Conservation (phyloP, 2,888 invertebrate species). For the Eulithis prunata region DNA sequence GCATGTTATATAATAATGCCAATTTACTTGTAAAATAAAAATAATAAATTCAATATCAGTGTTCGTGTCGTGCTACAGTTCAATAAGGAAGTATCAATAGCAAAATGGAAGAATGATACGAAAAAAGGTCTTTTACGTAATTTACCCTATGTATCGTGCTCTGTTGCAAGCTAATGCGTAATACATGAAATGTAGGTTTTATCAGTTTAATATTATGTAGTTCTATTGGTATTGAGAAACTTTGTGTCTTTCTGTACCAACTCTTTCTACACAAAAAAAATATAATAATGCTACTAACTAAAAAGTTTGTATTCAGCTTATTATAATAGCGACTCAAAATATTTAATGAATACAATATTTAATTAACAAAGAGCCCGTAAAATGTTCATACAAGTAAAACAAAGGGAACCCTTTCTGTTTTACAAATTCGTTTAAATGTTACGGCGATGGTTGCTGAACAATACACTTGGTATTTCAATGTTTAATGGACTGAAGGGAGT, state of each 20-base stretch:
- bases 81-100: slow-evolving; percentile 28
- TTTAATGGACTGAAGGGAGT: slow-evolving; percentile 8
- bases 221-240: no score
- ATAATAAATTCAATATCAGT: slow-evolving; percentile 17
- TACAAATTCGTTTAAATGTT: neutral
- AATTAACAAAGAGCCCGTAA: neutral
- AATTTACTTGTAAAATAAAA: slow-evolving; percentile 5
- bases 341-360: no score
- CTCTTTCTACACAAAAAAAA: no score
- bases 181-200: slow-evolving; percentile 14
- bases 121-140: slow-evolving; percentile 37
- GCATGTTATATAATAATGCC: neutral
- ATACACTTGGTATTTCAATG: slow-evolving; percentile 21
- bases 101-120: slow-evolving; percentile 33
- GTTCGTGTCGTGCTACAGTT: slow-evolving; percentile 23
- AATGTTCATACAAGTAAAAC: neutral
- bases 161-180: slow-evolving; percentile 26
- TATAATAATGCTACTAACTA: no score
- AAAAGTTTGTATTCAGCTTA: no score
- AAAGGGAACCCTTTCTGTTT: neutral
- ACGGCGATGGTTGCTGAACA: neutral
- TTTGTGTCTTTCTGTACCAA: no score
- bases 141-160: slow-evolving; percentile 37
- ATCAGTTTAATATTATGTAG: neutral
- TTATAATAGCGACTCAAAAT: no score